Conservation (phyloP, 2,113 vertebrate genomes). For the Otus sunia region DNA sequence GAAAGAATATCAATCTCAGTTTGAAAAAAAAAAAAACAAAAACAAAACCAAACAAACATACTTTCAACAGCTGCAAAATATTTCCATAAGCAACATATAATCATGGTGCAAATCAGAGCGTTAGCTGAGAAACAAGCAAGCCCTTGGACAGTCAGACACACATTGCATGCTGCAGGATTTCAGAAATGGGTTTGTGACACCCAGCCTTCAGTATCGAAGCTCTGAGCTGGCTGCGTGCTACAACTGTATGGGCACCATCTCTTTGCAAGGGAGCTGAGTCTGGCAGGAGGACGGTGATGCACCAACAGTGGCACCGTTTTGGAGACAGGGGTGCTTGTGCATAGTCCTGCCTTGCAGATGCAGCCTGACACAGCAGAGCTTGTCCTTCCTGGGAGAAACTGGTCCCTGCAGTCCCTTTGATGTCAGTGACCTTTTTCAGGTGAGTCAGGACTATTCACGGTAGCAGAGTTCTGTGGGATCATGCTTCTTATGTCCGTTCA, state of each 20-base stretch:
- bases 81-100: neutral
- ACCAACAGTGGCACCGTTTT: neutral
- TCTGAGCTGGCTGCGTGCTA: neutral
- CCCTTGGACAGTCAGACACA: neutral
- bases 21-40: neutral
- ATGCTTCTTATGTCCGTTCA: rapidly evolving
- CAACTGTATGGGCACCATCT: neutral
- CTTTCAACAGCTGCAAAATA: neutral
- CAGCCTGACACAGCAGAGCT: neutral
- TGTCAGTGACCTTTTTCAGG: neutral
- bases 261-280: neutral
- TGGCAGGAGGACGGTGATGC: neutral
- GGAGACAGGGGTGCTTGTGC: neutral
- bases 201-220: neutral
- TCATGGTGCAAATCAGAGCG: neutral
- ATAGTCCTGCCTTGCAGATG: neutral
- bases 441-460: neutral
- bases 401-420: neutral
- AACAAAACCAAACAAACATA: too few relatives aligned
- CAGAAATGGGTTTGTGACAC: neutral
- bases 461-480: neutral
- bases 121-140: neutral
- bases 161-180: rapidly evolving
- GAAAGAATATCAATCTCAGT: neutral
- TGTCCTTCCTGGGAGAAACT: neutral